Conservation (phyloP, 2,888 invertebrate genomes). For the Philereme vetulata region DNA sequence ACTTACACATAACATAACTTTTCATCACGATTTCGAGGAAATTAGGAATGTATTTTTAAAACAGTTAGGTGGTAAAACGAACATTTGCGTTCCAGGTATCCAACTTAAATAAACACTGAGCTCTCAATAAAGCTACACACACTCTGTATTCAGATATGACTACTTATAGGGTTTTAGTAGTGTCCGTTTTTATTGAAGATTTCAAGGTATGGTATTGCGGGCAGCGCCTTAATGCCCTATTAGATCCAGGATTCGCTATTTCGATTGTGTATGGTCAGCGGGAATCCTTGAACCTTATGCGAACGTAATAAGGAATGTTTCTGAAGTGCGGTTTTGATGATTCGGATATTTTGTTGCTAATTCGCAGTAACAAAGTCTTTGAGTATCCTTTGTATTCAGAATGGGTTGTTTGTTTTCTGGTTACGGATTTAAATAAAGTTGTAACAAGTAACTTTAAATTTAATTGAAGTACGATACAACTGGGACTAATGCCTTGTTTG, state of each 20-base stretch:
- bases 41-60: no score
- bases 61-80: no score
- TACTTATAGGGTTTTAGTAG: constrained; percentile 34
- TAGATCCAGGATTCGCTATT: constrained; percentile 29
- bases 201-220: constrained; percentile 30
- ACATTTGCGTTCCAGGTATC: no score
- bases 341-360: constrained; percentile 12
- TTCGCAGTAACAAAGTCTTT: constrained; percentile 3
- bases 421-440: not conserved
- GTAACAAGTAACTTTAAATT: no score
- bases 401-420: not conserved
- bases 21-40: no score
- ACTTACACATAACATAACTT: no score
- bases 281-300: constrained; percentile 15
- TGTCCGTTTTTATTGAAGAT: constrained; percentile 38
- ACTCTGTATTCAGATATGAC: constrained; percentile 25
- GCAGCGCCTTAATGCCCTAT: constrained; percentile 32
- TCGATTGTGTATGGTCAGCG: constrained; percentile 24
- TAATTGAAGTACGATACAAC: no score
- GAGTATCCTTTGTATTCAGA: constrained; percentile 3
- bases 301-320: constrained; percentile 4
- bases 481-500: no score
- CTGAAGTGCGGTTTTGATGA: not conserved
- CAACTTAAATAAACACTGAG: no score
- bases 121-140: not conserved